phyloP scores from a whole-genome alignment of 2,797 vertebrate species.

The Malacoraja senta region DNA sequence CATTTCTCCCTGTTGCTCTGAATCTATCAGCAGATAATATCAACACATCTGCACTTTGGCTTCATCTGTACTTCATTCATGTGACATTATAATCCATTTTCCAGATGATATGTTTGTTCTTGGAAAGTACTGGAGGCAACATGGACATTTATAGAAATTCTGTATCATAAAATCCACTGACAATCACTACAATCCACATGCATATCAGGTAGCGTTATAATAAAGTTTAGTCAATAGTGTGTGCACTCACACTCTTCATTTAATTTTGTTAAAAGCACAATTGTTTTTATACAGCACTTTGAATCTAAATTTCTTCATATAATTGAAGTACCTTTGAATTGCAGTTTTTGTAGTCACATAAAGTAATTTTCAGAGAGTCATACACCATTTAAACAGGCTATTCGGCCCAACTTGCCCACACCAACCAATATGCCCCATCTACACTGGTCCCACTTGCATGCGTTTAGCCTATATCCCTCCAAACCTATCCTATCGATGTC shows the following conservation, averaged over 20 bases:
- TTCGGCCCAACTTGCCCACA: no score
- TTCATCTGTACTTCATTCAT: not conserved
- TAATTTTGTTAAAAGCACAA: not conserved
- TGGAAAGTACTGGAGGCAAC: not conserved
- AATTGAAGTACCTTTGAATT: not conserved
- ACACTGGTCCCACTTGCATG: no score
- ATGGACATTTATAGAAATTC: not conserved
- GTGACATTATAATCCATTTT: not conserved
- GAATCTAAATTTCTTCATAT: not conserved
- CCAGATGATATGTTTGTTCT: not conserved
- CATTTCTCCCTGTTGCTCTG: not conserved
- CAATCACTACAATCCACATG: not conserved
- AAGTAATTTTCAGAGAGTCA: no score
- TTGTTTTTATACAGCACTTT: not conserved
- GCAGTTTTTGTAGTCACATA: not conserved
- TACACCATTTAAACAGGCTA: no score
- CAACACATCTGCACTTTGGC: not conserved
- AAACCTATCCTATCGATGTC: no score
- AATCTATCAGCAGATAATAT: not conserved
- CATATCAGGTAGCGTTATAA: not conserved
- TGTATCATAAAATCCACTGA: not conserved
- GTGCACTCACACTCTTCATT: not conserved
- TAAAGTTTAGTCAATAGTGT: not conserved
- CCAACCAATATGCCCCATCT: no score
- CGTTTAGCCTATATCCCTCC: no score